Evolutionary conservation across 2,888 invertebrate genomes (phyloP).

Genomic region (Ornithoptera priamus): DNA sequence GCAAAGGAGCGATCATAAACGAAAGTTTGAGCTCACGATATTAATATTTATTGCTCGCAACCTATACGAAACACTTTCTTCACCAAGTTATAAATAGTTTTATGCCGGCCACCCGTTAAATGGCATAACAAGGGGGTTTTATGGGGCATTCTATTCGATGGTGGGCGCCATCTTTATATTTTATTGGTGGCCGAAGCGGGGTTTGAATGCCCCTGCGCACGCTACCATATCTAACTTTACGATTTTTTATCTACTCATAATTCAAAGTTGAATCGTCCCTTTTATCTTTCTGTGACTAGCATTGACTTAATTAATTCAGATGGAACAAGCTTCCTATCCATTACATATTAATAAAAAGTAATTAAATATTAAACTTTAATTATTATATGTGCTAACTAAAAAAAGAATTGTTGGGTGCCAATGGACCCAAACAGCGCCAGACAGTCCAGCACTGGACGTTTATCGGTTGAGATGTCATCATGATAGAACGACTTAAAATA

Average conservation of each 20-base stretch:
- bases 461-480: too few species aligned
- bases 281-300: neutral
- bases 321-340: too few species aligned
- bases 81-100: constrained; percentile 71
- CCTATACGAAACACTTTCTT: constrained; percentile 64
- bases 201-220: constrained; percentile 44
- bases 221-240: constrained; percentile 26
- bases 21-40: constrained; percentile 62
- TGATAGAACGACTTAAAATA: too few species aligned
- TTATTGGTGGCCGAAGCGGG: constrained; percentile 43
- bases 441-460: too few species aligned
- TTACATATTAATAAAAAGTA: too few species aligned
- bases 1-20: constrained; percentile 57
- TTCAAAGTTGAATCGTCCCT: too few species aligned
- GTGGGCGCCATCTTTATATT: constrained; percentile 49
- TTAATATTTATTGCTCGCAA: constrained; percentile 72
- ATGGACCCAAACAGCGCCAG: too few species aligned
- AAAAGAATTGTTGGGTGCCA: too few species aligned
- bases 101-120: constrained; percentile 69
- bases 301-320: neutral
- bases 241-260: neutral
- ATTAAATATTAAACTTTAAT: too few species aligned
- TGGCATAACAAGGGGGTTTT: constrained; percentile 61
- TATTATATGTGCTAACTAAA: too few species aligned
- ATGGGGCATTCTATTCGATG: constrained; percentile 41